Conservation (phyloP, 2,888 invertebrate species). For the Lithophane semibrunnea region DNA sequence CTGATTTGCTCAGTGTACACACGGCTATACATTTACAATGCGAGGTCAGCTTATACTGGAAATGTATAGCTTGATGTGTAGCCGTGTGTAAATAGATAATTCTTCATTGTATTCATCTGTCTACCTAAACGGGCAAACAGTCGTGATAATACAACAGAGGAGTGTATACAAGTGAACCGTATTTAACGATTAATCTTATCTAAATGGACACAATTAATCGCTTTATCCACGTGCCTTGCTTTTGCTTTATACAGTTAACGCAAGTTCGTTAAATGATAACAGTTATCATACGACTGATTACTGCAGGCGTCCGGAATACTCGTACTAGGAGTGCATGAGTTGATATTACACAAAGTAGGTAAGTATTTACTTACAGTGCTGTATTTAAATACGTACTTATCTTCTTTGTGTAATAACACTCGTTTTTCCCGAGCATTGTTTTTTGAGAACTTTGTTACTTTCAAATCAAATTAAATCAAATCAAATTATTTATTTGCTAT, state of each 20-base stretch:
- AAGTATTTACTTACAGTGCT: no score
- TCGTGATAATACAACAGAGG: background rate
- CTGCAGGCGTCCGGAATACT: slow-evolving; percentile 21
- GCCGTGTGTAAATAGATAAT: no score
- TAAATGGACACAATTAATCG: slow-evolving; percentile 36
- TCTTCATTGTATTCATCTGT: background rate
- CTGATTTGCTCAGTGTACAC: background rate
- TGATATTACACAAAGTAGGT: background rate
- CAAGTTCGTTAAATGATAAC: slow-evolving; percentile 12
- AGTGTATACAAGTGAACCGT: slow-evolving; percentile 6
- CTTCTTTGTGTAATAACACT: background rate
- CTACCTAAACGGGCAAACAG: background rate
- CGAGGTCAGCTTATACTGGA: no score
- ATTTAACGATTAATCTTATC: slow-evolving; percentile 30
- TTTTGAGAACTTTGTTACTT: background rate
- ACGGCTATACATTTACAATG: no score
- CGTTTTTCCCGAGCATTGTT: background rate
- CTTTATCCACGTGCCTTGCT: slow-evolving; percentile 30
- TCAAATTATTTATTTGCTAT: no score
- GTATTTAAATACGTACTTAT: background rate
- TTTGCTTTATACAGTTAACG: background rate
- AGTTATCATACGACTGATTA: slow-evolving; percentile 27
- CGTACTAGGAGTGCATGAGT: slow-evolving; percentile 1
- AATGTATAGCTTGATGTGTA: no score
- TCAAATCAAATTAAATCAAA: no score